Base-by-base conservation (phyloP, 2,797 vertebrate genomes). In the Tiaroga cobitis region DNA sequence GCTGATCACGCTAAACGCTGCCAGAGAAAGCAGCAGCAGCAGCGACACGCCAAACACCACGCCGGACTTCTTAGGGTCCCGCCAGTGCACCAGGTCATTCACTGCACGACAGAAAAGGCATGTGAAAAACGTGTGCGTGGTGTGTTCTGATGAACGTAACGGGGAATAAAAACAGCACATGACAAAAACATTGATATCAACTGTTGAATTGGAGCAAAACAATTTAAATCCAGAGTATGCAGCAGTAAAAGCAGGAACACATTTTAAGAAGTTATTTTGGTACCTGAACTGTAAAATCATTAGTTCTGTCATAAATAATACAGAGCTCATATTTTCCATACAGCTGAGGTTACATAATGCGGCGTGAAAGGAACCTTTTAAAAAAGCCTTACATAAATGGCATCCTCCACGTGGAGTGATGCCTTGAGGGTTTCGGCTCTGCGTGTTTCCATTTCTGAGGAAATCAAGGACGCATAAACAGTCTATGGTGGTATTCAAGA, bases 1-100 rank as follows among this genome's bases (percentile, higher is more conserved):
- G 54, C 97, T 98, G 95, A 98, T 97, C 91, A 97, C 95, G 78
- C 97, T 98, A 94, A 98, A 98, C 7, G 97, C 97, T 0, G 97
- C 97, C 92, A 98, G 93, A 9, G 97, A 98, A 32, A 98, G 95
- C 91, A 98, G 95, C 93, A 97, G 13, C 87, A 97, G 93, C 93
- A 98, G 90, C 0, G 96, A 96, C 78, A 96, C 88, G 69, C 96
- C 96, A 3, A 98, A 98, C 85, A 97, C 97, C 88, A 96, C 65
- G 5, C 96, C 97, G 0, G 97, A 96, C 93, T 97, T 97, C 94
- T 97, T 97, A 91, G 96, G 96, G 88, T 98, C 96, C 88, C 96
- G 94, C 97, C 97, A 98, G 93, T 97, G 96, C 78, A 98, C 93
- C 94, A 98, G 94, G 24, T 97, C 96, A 73, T 93, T 94, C 70